Evolutionary conservation across 2,888 invertebrate genomes (phyloP), one percentile per base, ranked within the genome.

Genomic region (Drosophila greeni): DNA sequence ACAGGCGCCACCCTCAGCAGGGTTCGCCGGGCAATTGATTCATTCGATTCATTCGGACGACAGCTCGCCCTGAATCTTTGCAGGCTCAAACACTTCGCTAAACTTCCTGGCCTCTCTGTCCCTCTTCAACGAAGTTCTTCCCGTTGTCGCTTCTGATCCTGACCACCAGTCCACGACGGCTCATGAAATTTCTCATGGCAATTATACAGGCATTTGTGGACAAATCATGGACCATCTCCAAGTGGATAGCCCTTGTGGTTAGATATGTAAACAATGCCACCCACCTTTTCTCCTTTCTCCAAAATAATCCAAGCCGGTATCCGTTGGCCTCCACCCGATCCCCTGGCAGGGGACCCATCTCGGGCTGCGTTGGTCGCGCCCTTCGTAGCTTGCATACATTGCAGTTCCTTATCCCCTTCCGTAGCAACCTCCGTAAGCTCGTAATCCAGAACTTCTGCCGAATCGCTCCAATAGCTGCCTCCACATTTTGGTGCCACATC

Each of bases 181-280:
- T 24, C 14, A 49, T 36, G 2, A 64, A 57, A 11, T 57, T 64
- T 23, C 57, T 57, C 5, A 52, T 56, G 18, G 48, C 42, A 34
- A 42, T 53, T 1, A 53, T 53, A 31, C 31, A 56, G 11, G 45
- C 43, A 12, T 43, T 49, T n/a, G 49, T 49, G 11, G 49, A 49
- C 7, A 34, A 34, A 33, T 33, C 33, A 24, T 56, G 49, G 0
- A 45, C 43, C n/a, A 51, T n/a, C 43, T 55, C 49, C 43, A 62
- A n/a, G 8, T 62, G 43, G 6, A 57, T 34, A 2, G 57, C 57
- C 1, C 68, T 73, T 9, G 67, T 58, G 11, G 74, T 75, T 1
- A 75, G 47, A 20, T 72, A 75, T 0, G 73, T 76, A 8, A 76
- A 73, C 14, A 72, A 24, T 6, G 70, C 73, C 2, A 71, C 71